Base-by-base conservation (phyloP, 2,797 vertebrate genomes). In the Todus mexicanus region DNA sequence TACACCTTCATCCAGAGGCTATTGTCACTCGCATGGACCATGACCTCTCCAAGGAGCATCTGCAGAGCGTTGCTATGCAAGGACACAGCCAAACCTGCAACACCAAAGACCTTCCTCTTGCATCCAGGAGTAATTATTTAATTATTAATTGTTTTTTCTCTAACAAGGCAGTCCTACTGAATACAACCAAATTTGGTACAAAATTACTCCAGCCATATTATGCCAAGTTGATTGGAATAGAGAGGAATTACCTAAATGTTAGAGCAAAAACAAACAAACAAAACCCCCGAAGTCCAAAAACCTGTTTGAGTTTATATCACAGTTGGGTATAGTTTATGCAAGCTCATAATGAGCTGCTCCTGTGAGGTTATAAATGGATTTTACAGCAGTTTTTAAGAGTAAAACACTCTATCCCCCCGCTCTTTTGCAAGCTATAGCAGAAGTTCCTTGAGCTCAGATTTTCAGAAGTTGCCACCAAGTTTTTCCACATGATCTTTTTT, bases 11-110 rank as follows among this genome's bases (percentile, higher is more conserved):
- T 8, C 33, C 43, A 22, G 50, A 33, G 53, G 17, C 33, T 57
- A 19, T 11, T 63, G n/a, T 38, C 1, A 2, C 16, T 81, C 0
- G 0, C 13, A 12, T 72, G 45, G 50, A 68, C 25, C 1, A 1
- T 9, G 21, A 57, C 54, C 14, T 21, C 35, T 33, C 15, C 0
- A 1, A 13, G 27, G 25, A 84, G 5, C 26, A 37, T 33, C 35
- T 1, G 0, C 42, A 35, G 9, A 37, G 12, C 25, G 10, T 18
- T n/a, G 11, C 2, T 75, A 19, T 57, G 43, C 18, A 45, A 37
- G 13, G 60, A 42, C n/a, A 18, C 18, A 14, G 29, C 61, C 57
- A 79, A 50, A 40, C 7, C 18, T 81, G 38, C 43, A 69, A 25
- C 8, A 29, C 37, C 11, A 15, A 22, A 45, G 23, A 59, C 10